These are phyloP conservation scores for Mareca strepera DNA, from an alignment of 2,797 vertebrate genomes.

Conservation along the genomic window DNA sequence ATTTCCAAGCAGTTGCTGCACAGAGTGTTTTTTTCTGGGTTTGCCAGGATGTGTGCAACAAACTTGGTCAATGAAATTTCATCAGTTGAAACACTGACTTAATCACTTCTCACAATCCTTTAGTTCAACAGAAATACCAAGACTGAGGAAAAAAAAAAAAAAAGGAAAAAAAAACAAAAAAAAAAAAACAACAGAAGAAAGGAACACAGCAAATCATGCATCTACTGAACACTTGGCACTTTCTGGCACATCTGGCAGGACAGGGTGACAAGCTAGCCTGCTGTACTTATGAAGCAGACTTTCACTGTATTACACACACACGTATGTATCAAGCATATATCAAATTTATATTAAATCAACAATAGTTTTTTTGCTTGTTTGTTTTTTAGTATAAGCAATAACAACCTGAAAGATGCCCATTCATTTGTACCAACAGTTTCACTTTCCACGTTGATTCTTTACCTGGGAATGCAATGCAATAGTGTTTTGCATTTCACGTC, in stretches of 20 bases:
- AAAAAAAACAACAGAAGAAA: neutral
- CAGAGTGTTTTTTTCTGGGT: neutral
- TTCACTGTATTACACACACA: neutral
- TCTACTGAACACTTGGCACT: neutral
- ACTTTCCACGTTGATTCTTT: neutral
- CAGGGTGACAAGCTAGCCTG: neutral
- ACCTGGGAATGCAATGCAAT: neutral
- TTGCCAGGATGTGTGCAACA: neutral
- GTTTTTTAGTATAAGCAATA: neutral
- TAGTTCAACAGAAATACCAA: neutral
- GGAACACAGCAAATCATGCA: neutral
- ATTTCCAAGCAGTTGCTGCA: neutral
- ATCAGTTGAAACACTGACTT: neutral
- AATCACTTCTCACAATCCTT: neutral
- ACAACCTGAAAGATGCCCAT: neutral
- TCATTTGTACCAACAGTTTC: neutral
- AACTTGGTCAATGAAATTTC: neutral
- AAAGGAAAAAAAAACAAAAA: too few species aligned
- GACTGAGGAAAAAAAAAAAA: neutral
- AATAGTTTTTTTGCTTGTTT: neutral
- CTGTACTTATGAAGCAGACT: neutral
- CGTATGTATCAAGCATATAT: too few species aligned
- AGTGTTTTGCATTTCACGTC: neutral
- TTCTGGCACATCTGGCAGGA: neutral
- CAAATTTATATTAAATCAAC: neutral